A percentile compares a stretch with the other conserved stretches of the same genome.
These are phyloP conservation scores for Pemphigus obesinymphae DNA, from an alignment of 1,140 invertebrate genomes.

Conservation along the genomic window DNA sequence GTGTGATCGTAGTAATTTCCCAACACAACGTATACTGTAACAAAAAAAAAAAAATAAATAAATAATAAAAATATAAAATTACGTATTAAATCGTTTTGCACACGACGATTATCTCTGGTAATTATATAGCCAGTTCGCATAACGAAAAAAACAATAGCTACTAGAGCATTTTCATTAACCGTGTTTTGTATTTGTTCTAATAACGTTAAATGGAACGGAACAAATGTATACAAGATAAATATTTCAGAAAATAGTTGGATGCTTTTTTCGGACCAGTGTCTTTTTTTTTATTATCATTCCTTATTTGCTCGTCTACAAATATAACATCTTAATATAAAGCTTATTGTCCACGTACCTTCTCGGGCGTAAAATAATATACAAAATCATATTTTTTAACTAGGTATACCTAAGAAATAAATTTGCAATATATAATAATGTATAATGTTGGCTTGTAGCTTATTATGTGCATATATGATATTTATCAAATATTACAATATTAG, in stretches of 20 bases:
- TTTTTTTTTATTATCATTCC: background rate
- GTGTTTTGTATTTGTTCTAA: background rate
- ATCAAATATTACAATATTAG: no score
- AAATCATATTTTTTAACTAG: no score
- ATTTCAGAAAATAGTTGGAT: background rate
- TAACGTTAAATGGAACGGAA: constrained; percentile 3
- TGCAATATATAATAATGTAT: no score
- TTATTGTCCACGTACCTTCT: no score
- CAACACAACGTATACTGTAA: constrained; percentile 87
- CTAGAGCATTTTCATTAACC: background rate
- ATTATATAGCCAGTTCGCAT: background rate
- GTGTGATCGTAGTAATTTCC: constrained; percentile 83
- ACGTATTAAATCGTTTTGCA: no score
- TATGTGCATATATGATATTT: no score
- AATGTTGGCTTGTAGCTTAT: no score
- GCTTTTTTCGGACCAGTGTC: background rate
- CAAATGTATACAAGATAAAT: background rate
- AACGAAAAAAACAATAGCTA: background rate
- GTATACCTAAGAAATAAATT: no score
- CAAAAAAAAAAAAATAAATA: constrained; percentile 45
- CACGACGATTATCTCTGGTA: background rate
- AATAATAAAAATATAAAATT: no score
- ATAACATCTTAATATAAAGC: no score
- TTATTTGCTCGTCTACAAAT: background rate
- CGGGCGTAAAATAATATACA: no score